A percentile compares a stretch with the other conserved stretches of the same genome.
These are phyloP conservation scores for Phaetusa simplex DNA, from an alignment of 2,113 vertebrate genomes.

Conservation along the genomic window DNA sequence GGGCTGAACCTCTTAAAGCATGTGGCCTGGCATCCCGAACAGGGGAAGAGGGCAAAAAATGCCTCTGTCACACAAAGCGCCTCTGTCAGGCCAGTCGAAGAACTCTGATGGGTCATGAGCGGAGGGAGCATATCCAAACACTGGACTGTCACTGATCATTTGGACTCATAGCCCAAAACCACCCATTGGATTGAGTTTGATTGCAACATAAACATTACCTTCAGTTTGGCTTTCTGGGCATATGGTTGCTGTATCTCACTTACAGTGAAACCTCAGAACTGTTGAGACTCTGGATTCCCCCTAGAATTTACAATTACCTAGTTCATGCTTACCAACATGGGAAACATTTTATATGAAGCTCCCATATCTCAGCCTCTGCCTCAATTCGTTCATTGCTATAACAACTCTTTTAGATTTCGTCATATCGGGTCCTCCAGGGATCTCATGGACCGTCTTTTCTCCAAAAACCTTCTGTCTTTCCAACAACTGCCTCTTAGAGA, in stretches of 20 bases:
- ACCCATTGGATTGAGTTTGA: neutral
- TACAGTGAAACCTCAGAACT: neutral
- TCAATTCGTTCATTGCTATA: neutral
- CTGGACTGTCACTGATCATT: neutral
- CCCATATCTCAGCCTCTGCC: neutral
- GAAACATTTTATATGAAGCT: neutral
- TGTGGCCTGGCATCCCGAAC: neutral
- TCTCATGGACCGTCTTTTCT: neutral
- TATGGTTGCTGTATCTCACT: neutral
- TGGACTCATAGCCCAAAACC: neutral
- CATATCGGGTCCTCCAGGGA: neutral
- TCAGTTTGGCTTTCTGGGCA: neutral
- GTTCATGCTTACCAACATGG: neutral
- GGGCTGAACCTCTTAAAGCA: neutral
- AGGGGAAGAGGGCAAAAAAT: neutral
- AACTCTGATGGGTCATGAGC: neutral
- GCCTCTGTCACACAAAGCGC: rapidly evolving
- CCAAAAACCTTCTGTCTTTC: neutral
- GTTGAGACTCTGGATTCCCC: neutral
- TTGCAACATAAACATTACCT: neutral
- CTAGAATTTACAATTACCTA: neutral
- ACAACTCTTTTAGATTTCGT: neutral
- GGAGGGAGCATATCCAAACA: neutral
- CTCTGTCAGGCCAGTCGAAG: neutral
- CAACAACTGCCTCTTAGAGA: neutral